Percentiles rank a stretch among this genome's conserved stretches.
phyloP scores from a whole-genome alignment of 1,140 invertebrate species.

The Drusus annulatus region DNA sequence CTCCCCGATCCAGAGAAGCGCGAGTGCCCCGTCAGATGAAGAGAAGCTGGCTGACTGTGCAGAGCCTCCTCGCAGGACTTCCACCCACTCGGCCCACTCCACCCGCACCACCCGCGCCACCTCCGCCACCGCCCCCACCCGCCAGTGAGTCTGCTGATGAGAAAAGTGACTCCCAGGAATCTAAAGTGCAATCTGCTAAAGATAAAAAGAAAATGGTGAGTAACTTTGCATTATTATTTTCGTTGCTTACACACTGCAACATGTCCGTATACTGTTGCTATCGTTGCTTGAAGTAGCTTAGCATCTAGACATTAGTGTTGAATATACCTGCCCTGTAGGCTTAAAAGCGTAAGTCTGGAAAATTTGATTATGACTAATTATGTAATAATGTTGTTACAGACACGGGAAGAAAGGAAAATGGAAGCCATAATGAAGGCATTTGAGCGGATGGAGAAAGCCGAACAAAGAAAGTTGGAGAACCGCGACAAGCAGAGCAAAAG shows the following conservation, averaged over 20 bases:
- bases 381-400: conserved; percentile 69
- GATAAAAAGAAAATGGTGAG: conserved; percentile 72
- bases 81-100: conserved; percentile 64
- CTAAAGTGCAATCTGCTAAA: conserved; percentile 67
- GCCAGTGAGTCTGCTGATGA: conserved; percentile 65
- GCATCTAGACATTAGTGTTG: too few species aligned
- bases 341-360: too few species aligned
- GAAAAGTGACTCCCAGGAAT: conserved; percentile 72
- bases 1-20: too few species aligned
- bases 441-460: conserved; percentile 85
- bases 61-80: conserved; percentile 63
- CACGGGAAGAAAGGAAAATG: conserved; percentile 95
- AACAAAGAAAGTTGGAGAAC: conserved; percentile 83
- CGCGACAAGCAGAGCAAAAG: conserved; percentile 70
- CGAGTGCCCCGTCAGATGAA: neutral
- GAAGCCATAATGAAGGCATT: conserved; percentile 96
- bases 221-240: neutral
- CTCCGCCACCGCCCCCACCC: conserved; percentile 59
- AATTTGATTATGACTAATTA: too few species aligned
- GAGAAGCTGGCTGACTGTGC: neutral
- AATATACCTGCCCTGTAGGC: too few species aligned
- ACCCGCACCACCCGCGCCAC: conserved; percentile 66
- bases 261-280: too few species aligned
- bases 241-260: too few species aligned
- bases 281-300: too few species aligned